Evolutionary conservation across 2,797 vertebrate genomes (phyloP).

Genomic region (Mormyrus proboscirostris): DNA sequence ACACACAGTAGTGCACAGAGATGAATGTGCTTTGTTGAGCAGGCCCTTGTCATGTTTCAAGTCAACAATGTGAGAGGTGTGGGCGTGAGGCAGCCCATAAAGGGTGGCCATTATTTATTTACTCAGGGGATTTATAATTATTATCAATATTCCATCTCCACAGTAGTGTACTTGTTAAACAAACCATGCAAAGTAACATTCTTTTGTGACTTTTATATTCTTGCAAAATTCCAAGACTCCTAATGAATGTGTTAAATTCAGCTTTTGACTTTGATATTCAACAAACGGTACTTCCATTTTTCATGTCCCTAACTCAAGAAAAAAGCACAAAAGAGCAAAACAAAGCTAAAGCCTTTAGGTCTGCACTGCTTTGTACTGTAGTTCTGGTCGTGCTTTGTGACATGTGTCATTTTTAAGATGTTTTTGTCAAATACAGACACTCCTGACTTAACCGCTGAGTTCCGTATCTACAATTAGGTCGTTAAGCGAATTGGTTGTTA

Average conservation of each 20-base stretch:
- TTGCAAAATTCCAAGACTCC: not conserved
- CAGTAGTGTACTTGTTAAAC: not conserved
- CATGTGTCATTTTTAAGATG: not conserved
- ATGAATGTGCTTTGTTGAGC: not conserved
- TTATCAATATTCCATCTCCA: not conserved
- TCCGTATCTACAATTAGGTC: too few relatives aligned
- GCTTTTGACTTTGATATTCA: not conserved
- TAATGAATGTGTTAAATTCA: not conserved
- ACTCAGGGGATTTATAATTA: not conserved
- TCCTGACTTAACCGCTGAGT: too few relatives aligned
- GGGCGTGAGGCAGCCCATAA: not conserved
- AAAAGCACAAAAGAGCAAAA: not conserved
- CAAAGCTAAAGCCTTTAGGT: not conserved
- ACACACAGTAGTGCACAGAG: not conserved
- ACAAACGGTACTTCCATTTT: not conserved
- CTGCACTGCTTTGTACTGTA: not conserved
- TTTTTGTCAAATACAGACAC: not conserved
- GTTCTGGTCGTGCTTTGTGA: not conserved
- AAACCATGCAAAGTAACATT: not conserved
- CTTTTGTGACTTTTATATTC: not conserved
- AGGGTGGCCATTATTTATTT: not conserved
- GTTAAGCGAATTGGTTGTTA: too few relatives aligned
- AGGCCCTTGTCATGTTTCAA: not conserved
- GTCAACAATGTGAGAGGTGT: not conserved
- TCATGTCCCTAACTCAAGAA: not conserved